phyloP scores from a whole-genome alignment of 2,888 invertebrate species.

The Spilosoma lubricipeda region DNA sequence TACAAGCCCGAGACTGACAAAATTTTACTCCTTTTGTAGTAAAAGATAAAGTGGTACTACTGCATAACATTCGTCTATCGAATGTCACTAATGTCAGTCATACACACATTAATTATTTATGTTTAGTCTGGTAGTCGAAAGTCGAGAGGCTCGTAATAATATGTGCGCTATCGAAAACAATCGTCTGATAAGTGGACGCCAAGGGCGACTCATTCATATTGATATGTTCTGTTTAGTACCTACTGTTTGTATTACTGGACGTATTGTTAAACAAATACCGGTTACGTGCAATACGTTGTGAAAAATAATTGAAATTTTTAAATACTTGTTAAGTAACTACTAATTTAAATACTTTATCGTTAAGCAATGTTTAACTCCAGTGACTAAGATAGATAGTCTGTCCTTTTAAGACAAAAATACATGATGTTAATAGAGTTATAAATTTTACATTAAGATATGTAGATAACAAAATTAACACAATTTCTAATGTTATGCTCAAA shows the following conservation, averaged over 20 bases:
- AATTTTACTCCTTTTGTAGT: background rate
- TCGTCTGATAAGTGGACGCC: conserved; percentile 69
- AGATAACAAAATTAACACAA: no score
- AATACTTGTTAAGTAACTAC: no score
- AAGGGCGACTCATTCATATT: conserved; percentile 64
- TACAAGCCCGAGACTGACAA: background rate
- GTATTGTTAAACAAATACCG: background rate
- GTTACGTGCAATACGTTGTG: background rate
- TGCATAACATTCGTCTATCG: conserved; percentile 29
- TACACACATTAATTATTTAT: conserved; percentile 68
- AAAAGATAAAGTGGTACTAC: conserved; percentile 33
- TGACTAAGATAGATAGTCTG: no score
- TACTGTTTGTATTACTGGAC: background rate
- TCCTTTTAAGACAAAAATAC: no score
- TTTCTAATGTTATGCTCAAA: background rate
- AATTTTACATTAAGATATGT: no score
- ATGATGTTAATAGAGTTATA: no score
- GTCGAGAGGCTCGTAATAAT: conserved; percentile 67
- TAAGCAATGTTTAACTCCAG: no score
- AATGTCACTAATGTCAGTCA: conserved; percentile 59
- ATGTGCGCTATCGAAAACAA: conserved; percentile 73
- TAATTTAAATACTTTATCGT: no score
- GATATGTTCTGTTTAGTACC: conserved; percentile 50
- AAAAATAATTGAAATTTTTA: no score
- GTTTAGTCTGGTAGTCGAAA: conserved; percentile 65